Base-by-base conservation (phyloP, 1,140 invertebrate genomes). In the Kradibia gibbosae region DNA sequence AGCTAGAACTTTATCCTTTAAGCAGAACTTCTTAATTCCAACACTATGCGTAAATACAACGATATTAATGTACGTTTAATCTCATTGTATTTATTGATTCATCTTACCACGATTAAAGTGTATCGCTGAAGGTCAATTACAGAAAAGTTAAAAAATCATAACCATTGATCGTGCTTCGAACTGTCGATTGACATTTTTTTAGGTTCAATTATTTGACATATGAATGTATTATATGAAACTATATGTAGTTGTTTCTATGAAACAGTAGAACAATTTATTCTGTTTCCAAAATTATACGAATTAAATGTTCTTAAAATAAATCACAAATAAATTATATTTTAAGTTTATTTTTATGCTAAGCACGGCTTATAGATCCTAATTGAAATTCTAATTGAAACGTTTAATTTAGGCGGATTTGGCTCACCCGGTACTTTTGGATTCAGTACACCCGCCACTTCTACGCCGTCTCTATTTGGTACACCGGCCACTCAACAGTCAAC, bases 381-480 rank as follows among this genome's bases (percentile, higher is more conserved):
- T 1, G 25, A 42, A 3, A 55, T 13, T 25, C n/a, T 75, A 13
- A 28, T 13, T 20, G 15, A 8, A 53, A 53, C 22, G 60, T 76
- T 62, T 22, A 65, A 45, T 65, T 50, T 86, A 28, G 83, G 88
- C 15, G 86, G 89, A 36, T 88, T 91, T 70, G 88, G 88, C 22
- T 90, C 91, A 17, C 83, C 87, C 17, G 83, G 88, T 10, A 77
- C 86, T 31, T 92, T 93, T 85, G 91, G 91, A 57, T 76, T 76
- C 28, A 65, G 62, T n/a, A 88, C 85, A 15, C 78, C 88, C 39
- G 85, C 89, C 0, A 84, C 83, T 57, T 82, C 82, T 60, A 65
- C 83, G 1, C 55, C 74, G 7, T 78, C 85, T 36, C 60, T 85
- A 50, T 88, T 88, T 42, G 83, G 84, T n/a, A 72, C 78, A 36